phyloP scores from a whole-genome alignment of 1,140 invertebrate genomes.

The Hestina assimilis region DNA sequence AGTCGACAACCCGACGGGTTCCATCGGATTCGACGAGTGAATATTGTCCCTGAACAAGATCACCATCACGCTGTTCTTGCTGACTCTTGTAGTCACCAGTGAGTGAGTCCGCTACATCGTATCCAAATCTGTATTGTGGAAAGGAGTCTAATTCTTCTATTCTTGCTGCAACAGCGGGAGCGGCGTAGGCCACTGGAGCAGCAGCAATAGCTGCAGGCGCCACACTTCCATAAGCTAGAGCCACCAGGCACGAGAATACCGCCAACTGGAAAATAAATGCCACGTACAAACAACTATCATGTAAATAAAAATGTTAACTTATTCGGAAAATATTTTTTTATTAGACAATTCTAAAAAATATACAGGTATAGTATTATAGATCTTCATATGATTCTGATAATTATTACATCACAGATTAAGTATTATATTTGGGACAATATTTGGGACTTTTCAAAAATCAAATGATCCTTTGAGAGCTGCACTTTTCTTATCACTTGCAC shows the following conservation, averaged over 20 bases:
- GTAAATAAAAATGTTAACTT: neutral
- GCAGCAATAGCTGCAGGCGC: conserved; percentile 55
- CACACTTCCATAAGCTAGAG: conserved; percentile 52
- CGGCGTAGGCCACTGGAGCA: conserved; percentile 54
- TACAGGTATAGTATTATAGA: no score
- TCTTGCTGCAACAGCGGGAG: conserved; percentile 58
- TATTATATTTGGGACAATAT: no score
- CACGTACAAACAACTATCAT: neutral
- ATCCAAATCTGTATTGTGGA: conserved; percentile 81
- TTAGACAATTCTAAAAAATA: neutral
- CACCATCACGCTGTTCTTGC: conserved; percentile 80
- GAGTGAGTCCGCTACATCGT: conserved; percentile 80
- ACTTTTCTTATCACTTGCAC: conserved; percentile 43
- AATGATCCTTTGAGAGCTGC: neutral
- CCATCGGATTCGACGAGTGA: conserved; percentile 80
- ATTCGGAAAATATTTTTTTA: neutral
- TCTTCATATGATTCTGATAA: neutral
- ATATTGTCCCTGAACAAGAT: conserved; percentile 80
- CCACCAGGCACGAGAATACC: conserved; percentile 60
- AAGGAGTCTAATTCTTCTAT: conserved; percentile 79
- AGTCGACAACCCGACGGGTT: conserved; percentile 78
- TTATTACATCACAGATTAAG: neutral
- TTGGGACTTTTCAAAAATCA: neutral
- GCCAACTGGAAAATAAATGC: conserved; percentile 49
- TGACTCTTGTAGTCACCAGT: conserved; percentile 82